A percentile compares a stretch with the other conserved stretches of the same genome.
phyloP scores from a whole-genome alignment of 2,888 invertebrate genomes.

The Mesodorylaimus sp. region DNA sequence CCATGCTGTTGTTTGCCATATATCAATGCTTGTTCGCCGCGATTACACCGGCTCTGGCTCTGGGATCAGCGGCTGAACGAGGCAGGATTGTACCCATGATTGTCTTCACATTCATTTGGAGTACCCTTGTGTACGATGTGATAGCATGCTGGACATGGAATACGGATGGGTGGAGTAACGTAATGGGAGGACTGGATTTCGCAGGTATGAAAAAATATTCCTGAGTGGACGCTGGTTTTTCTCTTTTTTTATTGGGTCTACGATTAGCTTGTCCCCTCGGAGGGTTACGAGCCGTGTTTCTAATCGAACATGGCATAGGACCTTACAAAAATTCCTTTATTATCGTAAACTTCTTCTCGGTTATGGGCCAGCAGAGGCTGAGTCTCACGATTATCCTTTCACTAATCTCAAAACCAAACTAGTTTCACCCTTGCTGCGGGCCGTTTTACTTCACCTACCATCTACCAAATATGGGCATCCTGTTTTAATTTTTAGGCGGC shows the following conservation, averaged over 20 bases:
- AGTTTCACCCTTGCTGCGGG: too few relatives aligned
- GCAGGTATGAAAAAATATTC: too few relatives aligned
- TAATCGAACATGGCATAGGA: not conserved
- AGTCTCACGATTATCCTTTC: too few relatives aligned
- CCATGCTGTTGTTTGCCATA: slow-evolving; percentile 8
- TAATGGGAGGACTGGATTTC: too few relatives aligned
- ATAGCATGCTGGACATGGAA: slow-evolving; percentile 10
- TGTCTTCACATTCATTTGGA: slow-evolving; percentile 8
- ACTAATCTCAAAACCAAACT: too few relatives aligned
- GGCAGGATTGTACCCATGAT: slow-evolving; percentile 4
- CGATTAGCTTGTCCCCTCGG: too few relatives aligned
- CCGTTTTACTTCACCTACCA: too few relatives aligned
- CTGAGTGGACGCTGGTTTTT: too few relatives aligned
- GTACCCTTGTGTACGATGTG: slow-evolving; percentile 7
- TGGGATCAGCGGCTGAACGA: slow-evolving; percentile 13
- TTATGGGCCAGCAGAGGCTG: slow-evolving; percentile 8
- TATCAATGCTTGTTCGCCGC: slow-evolving; percentile 14
- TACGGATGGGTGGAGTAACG: too few relatives aligned
- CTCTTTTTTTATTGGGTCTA: too few relatives aligned
- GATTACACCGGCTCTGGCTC: slow-evolving; percentile 13
- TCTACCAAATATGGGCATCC: too few relatives aligned
- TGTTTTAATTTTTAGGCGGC: not conserved
- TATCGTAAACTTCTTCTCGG: not conserved
- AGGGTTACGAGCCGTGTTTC: too few relatives aligned
- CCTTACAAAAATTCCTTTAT: not conserved